These are phyloP conservation scores for Aleiodes alternator DNA, from an alignment of 2,888 invertebrate species.

Conservation along the genomic window DNA sequence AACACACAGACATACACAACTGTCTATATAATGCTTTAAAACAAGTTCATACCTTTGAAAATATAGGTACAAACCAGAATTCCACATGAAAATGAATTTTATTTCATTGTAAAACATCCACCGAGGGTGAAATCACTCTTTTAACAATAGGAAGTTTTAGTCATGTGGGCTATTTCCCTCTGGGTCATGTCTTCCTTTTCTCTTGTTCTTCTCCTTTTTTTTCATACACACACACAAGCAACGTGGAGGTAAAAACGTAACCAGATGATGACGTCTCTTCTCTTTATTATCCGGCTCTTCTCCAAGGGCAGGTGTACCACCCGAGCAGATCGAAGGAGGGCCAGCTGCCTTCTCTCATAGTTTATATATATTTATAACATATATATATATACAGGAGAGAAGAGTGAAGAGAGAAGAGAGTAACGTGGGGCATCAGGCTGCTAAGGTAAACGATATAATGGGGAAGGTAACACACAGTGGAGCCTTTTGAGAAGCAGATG, in stretches of 20 bases:
- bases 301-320: slow-evolving; percentile 52
- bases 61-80: background rate
- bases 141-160: background rate
- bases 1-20: background rate
- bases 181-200: background rate
- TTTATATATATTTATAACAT: slow-evolving; percentile 17
- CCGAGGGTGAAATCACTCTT: background rate
- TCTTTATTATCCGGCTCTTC: slow-evolving; percentile 12
- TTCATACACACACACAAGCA: background rate
- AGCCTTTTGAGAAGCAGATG: slow-evolving; percentile 62
- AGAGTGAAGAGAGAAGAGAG: slow-evolving; percentile 40
- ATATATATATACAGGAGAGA: slow-evolving; percentile 30
- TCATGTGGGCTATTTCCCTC: slow-evolving; percentile 10
- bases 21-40: background rate
- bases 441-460: slow-evolving; percentile 67
- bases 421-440: slow-evolving; percentile 47
- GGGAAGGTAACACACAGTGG: slow-evolving; percentile 65
- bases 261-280: slow-evolving; percentile 17
- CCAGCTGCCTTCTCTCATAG: slow-evolving; percentile 51
- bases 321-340: slow-evolving; percentile 51
- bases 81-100: slow-evolving; percentile 18
- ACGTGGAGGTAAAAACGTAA: background rate
- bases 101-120: background rate
- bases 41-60: slow-evolving; percentile 12
- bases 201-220: background rate